Evolutionary conservation across 2,888 invertebrate species (phyloP), one percentile per base, ranked within the genome.

Genomic region (Rhabditophanes sp.): DNA sequence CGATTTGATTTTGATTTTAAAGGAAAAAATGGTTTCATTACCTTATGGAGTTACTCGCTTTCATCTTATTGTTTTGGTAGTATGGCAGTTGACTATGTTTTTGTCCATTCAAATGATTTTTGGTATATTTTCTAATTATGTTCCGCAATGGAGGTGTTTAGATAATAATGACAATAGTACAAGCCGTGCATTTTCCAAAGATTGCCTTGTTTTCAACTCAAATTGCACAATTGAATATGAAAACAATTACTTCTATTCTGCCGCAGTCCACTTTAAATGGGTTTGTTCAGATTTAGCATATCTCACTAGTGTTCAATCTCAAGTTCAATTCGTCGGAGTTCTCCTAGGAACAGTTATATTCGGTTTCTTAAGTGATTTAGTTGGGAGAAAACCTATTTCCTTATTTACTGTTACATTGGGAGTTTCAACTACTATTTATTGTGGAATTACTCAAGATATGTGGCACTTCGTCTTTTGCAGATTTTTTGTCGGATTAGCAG

Each of bases 61-160:
- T 43, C 60, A 61, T 34, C 30, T 50, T 11, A 46, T 56, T 37
- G 55, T 53, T 8, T 46, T 59, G 20, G 29, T 62, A 36, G 53
- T 57, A 31, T 61, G 61, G 61, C 58, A 61, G 32, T 62, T 61
- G 9, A 22, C 9, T 24, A 52, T 58, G n/a, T 58, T 56, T 36
- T 58, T 58, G 36, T 55, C 55, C 5, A 50, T 48, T 3, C 58
- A 58, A 33, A 45, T 46, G 41, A 52, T 58, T 20, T 59, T 55
- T 27, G 50, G 57, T 14, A 60, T 59, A 18, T 59, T 60, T 35
- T 54, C 54, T 25, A 59, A 60, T 37, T 59, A 59, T 36, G 44
- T 55, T n/a, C 59, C 59, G 8, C 36, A 46, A 21, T 50, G 50
- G 49, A 33, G 41, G 22, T 37, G 41, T 42, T 28, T 33, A 39